These are phyloP conservation scores for Sinotaia quadrata DNA, from an alignment of 2,888 invertebrate species.

Conservation along the genomic window DNA sequence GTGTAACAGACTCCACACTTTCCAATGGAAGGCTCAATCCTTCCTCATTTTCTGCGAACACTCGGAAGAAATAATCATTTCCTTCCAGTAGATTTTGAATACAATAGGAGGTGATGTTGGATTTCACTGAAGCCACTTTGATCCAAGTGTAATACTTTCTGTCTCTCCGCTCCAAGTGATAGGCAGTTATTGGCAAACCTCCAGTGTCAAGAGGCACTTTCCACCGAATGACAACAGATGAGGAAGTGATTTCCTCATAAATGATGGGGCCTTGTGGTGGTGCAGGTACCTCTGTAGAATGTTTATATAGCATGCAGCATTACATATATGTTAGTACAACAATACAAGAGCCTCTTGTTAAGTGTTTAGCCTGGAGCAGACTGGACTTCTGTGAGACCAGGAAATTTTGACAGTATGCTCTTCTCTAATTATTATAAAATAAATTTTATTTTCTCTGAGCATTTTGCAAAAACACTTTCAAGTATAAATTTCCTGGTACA, in stretches of 20 bases:
- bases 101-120: constrained; percentile 45
- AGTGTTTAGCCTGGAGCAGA: too few relatives aligned
- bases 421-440: too few relatives aligned
- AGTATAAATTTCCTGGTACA: too few relatives aligned
- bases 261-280: constrained; percentile 62
- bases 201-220: constrained; percentile 83
- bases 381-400: too few relatives aligned
- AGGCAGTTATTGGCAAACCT: constrained; percentile 84
- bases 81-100: constrained; percentile 65
- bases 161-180: constrained; percentile 85
- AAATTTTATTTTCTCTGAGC: too few relatives aligned
- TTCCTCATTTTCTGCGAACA: constrained; percentile 63
- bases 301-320: constrained; percentile 5
- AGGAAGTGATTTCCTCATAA: constrained; percentile 79
- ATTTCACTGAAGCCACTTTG: constrained; percentile 44
- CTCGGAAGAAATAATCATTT: constrained; percentile 66
- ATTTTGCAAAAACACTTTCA: too few relatives aligned
- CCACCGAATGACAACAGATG: constrained; percentile 85
- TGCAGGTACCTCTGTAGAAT: constrained; percentile 58
- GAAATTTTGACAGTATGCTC: too few relatives aligned
- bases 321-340: not conserved
- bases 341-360: not conserved
- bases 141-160: constrained; percentile 59
- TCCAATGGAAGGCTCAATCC: constrained; percentile 72
- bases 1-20: constrained; percentile 51